These are phyloP conservation scores for Paratrypauchen microcephalus DNA, from an alignment of 2,797 vertebrate species.

Conservation along the genomic window DNA sequence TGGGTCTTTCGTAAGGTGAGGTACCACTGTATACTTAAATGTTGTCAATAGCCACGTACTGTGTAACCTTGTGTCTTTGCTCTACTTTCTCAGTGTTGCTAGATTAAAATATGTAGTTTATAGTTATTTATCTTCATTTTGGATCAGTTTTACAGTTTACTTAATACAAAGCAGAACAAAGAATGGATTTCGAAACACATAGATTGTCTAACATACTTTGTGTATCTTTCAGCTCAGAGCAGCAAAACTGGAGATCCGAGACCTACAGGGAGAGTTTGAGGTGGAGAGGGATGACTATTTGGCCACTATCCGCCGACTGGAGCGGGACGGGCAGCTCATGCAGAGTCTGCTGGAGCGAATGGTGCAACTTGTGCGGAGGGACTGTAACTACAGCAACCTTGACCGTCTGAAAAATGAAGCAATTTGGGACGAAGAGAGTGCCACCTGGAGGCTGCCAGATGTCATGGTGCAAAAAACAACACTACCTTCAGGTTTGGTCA, in stretches of 20 bases:
- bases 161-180: background rate
- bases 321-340: constrained; percentile 80
- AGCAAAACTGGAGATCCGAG: constrained; percentile 86
- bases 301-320: constrained; percentile 80
- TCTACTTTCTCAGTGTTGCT: too few species aligned
- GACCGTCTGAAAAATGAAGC: constrained; percentile 80
- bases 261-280: constrained; percentile 88
- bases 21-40: too few species aligned
- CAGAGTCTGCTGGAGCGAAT: constrained; percentile 84
- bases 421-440: constrained; percentile 84
- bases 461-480: constrained; percentile 81
- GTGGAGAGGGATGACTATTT: constrained; percentile 86
- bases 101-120: too few species aligned
- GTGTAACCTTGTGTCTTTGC: too few species aligned
- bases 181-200: background rate
- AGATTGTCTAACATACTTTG: background rate
- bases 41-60: too few species aligned
- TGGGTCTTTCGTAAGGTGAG: too few species aligned
- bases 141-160: background rate
- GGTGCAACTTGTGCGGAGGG: constrained; percentile 79
- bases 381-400: constrained; percentile 91
- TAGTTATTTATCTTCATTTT: too few species aligned
- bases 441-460: constrained; percentile 86
- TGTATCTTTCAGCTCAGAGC: constrained; percentile 77
- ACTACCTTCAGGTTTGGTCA: constrained; percentile 80